Evolutionary conservation across 2,797 vertebrate species (phyloP).

Genomic region (Scleropages formosus): DNA sequence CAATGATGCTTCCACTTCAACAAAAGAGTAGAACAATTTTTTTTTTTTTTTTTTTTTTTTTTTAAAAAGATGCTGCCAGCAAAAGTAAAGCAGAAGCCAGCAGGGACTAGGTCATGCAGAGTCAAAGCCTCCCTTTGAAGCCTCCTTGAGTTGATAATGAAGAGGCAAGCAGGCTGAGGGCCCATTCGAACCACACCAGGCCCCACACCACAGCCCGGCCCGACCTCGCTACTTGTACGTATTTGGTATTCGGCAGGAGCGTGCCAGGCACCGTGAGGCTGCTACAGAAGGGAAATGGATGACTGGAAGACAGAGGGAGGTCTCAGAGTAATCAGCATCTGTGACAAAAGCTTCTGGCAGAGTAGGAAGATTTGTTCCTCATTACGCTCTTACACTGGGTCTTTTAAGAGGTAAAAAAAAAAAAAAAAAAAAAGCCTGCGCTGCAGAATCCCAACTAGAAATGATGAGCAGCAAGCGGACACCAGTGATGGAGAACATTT

Average conservation of each 20-base stretch:
- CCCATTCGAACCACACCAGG: neutral
- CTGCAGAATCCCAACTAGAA: too few species aligned
- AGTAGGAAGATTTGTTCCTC: neutral
- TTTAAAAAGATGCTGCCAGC: too few species aligned
- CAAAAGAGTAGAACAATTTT: too few species aligned
- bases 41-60: too few species aligned
- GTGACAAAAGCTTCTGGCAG: neutral
- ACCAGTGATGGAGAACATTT: too few species aligned
- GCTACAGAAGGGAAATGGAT: neutral
- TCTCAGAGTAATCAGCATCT: neutral
- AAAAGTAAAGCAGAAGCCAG: neutral
- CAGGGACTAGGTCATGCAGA: neutral
- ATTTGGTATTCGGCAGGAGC: too few species aligned
- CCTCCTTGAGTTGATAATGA: neutral
- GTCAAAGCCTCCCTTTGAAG: neutral
- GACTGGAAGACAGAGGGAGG: neutral
- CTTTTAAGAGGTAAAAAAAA: too few species aligned
- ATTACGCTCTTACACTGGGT: neutral
- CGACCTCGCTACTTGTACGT: too few species aligned
- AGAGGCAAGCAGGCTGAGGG: neutral
- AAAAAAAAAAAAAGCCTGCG: too few species aligned
- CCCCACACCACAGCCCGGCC: constrained; percentile 2
- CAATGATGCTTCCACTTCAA: too few species aligned
- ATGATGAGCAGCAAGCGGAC: too few species aligned
- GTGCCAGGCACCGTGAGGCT: neutral